Conservation (phyloP, 2,797 vertebrate genomes). For the Lerista edwardsae region DNA sequence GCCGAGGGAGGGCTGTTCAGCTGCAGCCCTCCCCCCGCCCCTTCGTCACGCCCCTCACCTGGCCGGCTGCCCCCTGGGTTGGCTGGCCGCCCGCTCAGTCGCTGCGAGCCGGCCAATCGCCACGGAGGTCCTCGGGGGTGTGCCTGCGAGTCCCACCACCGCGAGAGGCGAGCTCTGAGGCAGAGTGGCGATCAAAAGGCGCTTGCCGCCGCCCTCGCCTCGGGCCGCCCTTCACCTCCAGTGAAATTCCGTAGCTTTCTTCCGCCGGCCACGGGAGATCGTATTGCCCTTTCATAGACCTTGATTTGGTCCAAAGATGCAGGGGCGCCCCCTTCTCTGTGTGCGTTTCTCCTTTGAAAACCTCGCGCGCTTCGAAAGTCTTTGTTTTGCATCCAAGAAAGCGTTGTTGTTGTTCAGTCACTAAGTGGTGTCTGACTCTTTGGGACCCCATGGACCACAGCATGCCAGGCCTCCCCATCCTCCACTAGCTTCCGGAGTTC, state of each 20-base stretch:
- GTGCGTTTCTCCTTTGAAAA: too few species aligned
- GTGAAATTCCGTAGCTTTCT: fast-evolving
- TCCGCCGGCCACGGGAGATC: too few species aligned
- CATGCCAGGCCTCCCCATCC: too few species aligned
- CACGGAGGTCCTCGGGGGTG: neutral
- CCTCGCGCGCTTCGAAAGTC: too few species aligned
- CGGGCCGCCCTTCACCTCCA: neutral
- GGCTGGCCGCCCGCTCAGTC: neutral
- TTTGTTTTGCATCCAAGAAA: too few species aligned
- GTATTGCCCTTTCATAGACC: neutral
- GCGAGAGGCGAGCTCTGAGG: neutral
- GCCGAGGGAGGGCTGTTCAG: too few species aligned
- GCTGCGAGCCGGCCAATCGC: neutral
- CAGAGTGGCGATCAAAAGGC: neutral
- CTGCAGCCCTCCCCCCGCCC: too few species aligned
- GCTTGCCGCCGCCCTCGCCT: fast-evolving
- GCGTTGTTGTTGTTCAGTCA: too few species aligned
- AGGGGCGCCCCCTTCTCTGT: too few species aligned
- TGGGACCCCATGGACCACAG: too few species aligned
- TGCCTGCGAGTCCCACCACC: neutral
- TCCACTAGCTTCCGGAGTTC: too few species aligned
- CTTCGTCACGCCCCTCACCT: neutral
- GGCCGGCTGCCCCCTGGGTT: neutral
- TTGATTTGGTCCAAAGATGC: neutral
- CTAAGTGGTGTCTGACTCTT: too few species aligned